Percentiles rank a stretch among this genome's conserved stretches.
Evolutionary conservation across 2,797 vertebrate species (phyloP).

Genomic region (Discoglossus pictus): DNA sequence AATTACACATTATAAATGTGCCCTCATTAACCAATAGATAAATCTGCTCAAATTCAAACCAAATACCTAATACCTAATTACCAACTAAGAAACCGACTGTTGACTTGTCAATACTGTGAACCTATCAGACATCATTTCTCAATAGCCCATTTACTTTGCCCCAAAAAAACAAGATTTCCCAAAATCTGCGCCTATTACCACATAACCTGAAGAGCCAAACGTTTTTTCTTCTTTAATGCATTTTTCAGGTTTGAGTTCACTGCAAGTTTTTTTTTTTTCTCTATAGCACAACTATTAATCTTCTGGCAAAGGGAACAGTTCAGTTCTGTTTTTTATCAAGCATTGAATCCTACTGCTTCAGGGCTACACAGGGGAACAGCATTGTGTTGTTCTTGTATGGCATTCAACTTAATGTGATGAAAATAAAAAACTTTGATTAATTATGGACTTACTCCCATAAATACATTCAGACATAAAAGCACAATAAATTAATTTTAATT

Average conservation of each 20-base stretch:
- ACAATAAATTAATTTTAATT: neutral
- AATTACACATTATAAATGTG: too few relatives aligned
- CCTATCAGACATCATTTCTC: too few relatives aligned
- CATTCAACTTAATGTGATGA: constrained; percentile 18
- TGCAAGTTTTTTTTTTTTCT: constrained; percentile 40
- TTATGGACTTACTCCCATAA: constrained; percentile 13
- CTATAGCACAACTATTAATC: constrained; percentile 26
- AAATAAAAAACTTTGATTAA: neutral
- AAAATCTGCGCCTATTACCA: constrained; percentile 33
- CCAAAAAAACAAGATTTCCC: too few relatives aligned
- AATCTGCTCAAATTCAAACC: too few relatives aligned
- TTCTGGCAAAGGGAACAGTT: constrained; percentile 19
- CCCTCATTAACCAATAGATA: too few relatives aligned
- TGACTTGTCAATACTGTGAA: neutral
- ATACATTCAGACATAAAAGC: neutral
- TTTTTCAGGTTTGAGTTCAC: constrained; percentile 45
- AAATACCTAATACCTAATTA: too few relatives aligned
- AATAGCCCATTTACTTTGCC: too few relatives aligned
- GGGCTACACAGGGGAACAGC: constrained; percentile 16
- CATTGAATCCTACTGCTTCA: constrained; percentile 37
- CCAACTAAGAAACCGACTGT: too few relatives aligned
- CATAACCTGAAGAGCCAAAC: constrained; percentile 20
- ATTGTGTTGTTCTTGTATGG: constrained; percentile 23
- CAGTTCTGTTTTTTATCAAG: constrained; percentile 35
- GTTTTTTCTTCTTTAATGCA: constrained; percentile 20